These are phyloP conservation scores for Eudorcas thomsonii DNA, from an alignment of 2,113 vertebrate genomes.

Conservation along the genomic window DNA sequence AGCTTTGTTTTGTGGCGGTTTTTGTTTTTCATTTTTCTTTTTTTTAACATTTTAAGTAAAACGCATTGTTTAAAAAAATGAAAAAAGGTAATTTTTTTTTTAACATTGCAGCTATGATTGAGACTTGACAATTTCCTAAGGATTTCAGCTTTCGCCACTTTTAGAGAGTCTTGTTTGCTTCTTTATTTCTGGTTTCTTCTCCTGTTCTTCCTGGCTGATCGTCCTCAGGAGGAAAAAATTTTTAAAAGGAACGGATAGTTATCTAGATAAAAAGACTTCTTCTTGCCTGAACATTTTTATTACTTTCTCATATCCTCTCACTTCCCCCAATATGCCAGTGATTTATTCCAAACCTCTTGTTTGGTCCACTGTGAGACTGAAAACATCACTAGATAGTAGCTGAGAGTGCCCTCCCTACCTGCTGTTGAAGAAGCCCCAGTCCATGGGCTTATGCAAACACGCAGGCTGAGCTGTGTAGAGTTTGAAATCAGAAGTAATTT, in stretches of 20 bases:
- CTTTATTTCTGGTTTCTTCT: conserved; percentile 15
- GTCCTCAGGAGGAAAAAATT: background rate
- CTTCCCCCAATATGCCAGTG: background rate
- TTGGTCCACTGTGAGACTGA: background rate
- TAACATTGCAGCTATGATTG: background rate
- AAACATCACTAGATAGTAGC: background rate
- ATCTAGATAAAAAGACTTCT: background rate
- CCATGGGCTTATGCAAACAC: background rate
- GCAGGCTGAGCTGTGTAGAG: no score
- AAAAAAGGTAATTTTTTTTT: background rate
- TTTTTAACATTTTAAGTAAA: background rate
- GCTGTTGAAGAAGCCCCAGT: background rate
- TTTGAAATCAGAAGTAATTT: background rate
- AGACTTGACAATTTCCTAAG: background rate
- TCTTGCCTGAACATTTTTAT: background rate
- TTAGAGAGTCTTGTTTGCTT: background rate
- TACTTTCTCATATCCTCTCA: background rate
- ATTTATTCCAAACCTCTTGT: background rate
- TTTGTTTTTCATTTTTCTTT: background rate
- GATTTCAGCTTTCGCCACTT: background rate
- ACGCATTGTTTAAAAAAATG: background rate
- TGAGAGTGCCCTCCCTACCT: no score
- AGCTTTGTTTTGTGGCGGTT: background rate
- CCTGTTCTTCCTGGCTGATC: background rate
- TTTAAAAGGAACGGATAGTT: background rate